A percentile compares a stretch with the other conserved stretches of the same genome.
Conservation (phyloP, 2,113 vertebrate species). For the Oncorhynchus tshawytscha region DNA sequence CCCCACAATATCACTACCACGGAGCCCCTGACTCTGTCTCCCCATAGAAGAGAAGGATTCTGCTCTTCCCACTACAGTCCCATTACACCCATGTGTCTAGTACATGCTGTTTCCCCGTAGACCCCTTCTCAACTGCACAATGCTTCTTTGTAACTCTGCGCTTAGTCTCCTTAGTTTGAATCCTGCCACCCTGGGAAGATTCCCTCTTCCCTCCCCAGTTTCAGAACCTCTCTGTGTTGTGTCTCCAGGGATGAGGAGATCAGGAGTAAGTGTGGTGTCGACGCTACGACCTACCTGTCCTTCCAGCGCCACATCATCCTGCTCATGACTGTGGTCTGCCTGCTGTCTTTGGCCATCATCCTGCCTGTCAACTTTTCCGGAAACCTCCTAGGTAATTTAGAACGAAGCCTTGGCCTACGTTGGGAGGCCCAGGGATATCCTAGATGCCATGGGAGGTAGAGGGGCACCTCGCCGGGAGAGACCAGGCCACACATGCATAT, state of each 20-base stretch:
- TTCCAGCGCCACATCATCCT: conserved; percentile 95
- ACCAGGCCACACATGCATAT: conserved; percentile 46
- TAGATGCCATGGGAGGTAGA: conserved; percentile 21
- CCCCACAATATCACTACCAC: not conserved
- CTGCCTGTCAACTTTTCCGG: conserved; percentile 94
- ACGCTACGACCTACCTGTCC: conserved; percentile 91
- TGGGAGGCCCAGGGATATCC: conserved; percentile 43
- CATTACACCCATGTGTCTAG: no score
- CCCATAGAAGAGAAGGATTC: no score
- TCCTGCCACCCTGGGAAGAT: not conserved
- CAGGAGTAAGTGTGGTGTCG: conserved; percentile 91
- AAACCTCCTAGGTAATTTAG: conserved; percentile 83
- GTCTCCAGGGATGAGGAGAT: conserved; percentile 86
- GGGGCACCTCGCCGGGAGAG: conserved; percentile 23
- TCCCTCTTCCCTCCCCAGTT: not conserved
- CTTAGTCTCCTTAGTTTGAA: no score
- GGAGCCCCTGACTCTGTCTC: not conserved
- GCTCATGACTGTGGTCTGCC: conserved; percentile 83
- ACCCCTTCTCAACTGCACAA: not conserved
- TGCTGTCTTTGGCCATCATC: conserved; percentile 89
- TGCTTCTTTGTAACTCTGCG: no score
- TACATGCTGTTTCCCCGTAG: not conserved
- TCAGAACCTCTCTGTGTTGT: conserved; percentile 21
- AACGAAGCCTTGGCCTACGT: conserved; percentile 33
- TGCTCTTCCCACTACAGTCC: not conserved